These are phyloP conservation scores for Thryonomys swinderianus DNA, from an alignment of 2,113 vertebrate genomes.

Conservation along the genomic window DNA sequence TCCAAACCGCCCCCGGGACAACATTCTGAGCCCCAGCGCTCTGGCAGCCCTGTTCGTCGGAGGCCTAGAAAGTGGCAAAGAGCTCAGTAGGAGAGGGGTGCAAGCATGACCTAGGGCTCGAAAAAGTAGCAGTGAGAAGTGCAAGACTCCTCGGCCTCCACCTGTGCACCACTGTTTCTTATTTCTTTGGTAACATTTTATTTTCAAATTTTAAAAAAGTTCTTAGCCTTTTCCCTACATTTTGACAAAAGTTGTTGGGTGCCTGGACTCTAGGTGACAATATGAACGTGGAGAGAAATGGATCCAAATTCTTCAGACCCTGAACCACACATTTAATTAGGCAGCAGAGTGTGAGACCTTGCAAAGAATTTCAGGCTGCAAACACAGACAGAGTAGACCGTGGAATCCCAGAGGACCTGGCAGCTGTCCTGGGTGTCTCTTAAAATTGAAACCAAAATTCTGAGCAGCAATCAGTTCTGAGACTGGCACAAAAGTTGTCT, in stretches of 20 bases:
- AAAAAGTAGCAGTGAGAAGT: neutral
- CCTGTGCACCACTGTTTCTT: neutral
- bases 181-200: constrained; percentile 15
- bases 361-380: neutral
- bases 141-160: neutral
- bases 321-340: constrained; percentile 18
- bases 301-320: neutral
- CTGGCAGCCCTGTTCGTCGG: neutral
- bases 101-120: neutral
- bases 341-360: neutral
- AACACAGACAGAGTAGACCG: neutral
- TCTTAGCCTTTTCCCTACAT: neutral
- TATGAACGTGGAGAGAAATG: constrained; percentile 28
- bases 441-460: neutral
- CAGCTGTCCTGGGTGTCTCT: neutral
- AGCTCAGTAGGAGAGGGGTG: neutral
- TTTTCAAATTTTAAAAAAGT: constrained; percentile 4
- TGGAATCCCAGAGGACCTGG: neutral
- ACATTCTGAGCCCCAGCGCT: neutral
- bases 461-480: neutral
- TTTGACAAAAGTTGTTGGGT: constrained; percentile 26
- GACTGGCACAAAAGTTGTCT: neutral
- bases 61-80: constrained; percentile 7
- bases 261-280: neutral
- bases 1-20: neutral